Evolutionary conservation across 2,113 vertebrate species (phyloP).

Genomic region (Thinocorus orbignyianus): DNA sequence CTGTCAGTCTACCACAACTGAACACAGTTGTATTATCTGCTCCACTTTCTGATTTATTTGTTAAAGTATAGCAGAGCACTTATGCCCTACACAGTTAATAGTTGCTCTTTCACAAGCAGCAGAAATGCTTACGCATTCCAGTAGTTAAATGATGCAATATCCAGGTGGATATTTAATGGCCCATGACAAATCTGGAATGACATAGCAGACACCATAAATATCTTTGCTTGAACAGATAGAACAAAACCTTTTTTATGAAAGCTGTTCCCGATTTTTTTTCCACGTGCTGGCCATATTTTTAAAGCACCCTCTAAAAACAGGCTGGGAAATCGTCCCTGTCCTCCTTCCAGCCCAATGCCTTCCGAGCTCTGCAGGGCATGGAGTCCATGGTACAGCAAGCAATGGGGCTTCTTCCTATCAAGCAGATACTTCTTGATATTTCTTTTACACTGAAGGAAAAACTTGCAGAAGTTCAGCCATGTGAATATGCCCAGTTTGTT

Average conservation of each 20-base stretch:
- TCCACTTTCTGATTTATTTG: constrained; percentile 59
- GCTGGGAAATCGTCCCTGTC: background rate
- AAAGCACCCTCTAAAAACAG: background rate
- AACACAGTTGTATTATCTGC: constrained; percentile 58
- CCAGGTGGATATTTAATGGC: constrained; percentile 75
- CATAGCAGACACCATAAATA: constrained; percentile 67
- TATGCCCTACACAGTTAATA: constrained; percentile 27
- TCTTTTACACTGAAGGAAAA: background rate
- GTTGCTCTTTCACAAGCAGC: constrained; percentile 35
- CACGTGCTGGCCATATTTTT: constrained; percentile 67
- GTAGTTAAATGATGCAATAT: constrained; percentile 70
- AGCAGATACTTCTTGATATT: background rate
- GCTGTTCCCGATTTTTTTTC: constrained; percentile 6
- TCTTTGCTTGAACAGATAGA: constrained; percentile 56
- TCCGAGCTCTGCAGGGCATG: background rate
- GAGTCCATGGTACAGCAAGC: background rate
- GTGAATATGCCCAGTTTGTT: background rate
- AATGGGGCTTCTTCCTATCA: background rate
- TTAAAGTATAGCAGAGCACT: constrained; percentile 10
- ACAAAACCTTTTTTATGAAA: constrained; percentile 64
- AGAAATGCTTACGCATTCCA: constrained; percentile 72
- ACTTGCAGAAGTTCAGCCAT: background rate
- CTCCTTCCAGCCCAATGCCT: background rate
- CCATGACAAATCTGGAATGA: constrained; percentile 70
- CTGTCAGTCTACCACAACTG: background rate